Base-by-base conservation (phyloP, 1,140 invertebrate species). In the Geopemphigus sp. region DNA sequence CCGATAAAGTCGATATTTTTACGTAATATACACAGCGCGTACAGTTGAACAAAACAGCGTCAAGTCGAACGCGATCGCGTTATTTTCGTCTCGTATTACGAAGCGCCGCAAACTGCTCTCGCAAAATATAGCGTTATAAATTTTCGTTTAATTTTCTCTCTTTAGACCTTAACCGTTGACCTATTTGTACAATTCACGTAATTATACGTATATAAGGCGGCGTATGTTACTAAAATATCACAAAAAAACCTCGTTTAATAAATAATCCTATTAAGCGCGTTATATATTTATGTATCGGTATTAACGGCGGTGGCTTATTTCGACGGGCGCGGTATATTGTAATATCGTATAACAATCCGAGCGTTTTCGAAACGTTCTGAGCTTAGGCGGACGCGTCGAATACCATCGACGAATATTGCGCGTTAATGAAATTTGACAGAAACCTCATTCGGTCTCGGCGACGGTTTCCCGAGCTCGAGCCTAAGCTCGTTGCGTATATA, bases 381-480 rank as follows among this genome's bases (percentile, higher is more conserved):
- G 8, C 32, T 4, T 8, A 22, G 32, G 63, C 32, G n/a, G 39
- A 64, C n/a, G n/a, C n/a, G 12, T 24, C 19, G 19, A 66, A n/a
- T 66, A 63, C 39, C 3, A 17, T 17, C n/a, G 22, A 47, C 39
- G 66, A 50, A 68, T 39, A 39, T 68, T 68, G 50, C 66, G 50
- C 66, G 66, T 68, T 68, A 68, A 68, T 68, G 47, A 50, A 68
- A 68, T 50, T 50, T 50, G 66, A 68, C 66, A 68, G 66, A 68
- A 68, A 68, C 64, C 64, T 68, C 64, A 47, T 64, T 39, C 32
- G 63, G 63, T 39, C 32, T 39, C n/a, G 22, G 22, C n/a, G 6
- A 15, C 32, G 6, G n/a, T 45, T 68, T 68, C 47, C 17, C 39
- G 45, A 24, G 39, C 39, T 12, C 45, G 19, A 1, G 53, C 19